These are phyloP conservation scores for Brenthis ino DNA, from an alignment of 2,888 invertebrate species.

Conservation along the genomic window DNA sequence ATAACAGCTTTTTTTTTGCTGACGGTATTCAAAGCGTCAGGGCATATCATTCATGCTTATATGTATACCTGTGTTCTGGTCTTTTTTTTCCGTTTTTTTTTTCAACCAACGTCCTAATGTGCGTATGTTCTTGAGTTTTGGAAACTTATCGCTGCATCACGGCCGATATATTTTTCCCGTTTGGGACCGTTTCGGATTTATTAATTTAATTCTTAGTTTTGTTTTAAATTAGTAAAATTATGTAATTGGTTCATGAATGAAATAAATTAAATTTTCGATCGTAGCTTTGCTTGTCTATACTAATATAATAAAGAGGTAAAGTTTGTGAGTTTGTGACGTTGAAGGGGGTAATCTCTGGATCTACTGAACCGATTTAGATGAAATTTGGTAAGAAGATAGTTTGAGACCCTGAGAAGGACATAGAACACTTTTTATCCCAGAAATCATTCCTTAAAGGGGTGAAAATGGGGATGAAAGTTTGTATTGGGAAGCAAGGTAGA, in stretches of 20 bases:
- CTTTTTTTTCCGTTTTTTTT: conserved; percentile 44
- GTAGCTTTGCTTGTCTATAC: too few relatives aligned
- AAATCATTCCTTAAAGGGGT: too few relatives aligned
- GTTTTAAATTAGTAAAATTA: conserved; percentile 4
- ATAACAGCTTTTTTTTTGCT: conserved; percentile 24
- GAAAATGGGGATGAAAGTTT: too few relatives aligned
- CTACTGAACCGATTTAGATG: too few relatives aligned
- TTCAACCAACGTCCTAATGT: conserved; percentile 43
- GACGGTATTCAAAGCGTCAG: conserved; percentile 44
- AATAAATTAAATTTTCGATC: too few relatives aligned
- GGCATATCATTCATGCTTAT: conserved; percentile 53
- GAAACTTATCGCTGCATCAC: conserved; percentile 43
- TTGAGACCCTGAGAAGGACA: too few relatives aligned
- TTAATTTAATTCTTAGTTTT: conserved; percentile 28
- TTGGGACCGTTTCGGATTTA: conserved; percentile 21
- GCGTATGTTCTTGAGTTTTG: conserved; percentile 41
- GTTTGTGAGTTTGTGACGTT: too few relatives aligned
- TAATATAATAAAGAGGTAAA: too few relatives aligned
- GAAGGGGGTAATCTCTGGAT: too few relatives aligned
- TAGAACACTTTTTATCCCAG: too few relatives aligned
- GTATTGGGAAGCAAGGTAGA: too few relatives aligned
- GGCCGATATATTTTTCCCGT: conserved; percentile 38
- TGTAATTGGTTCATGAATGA: neutral
- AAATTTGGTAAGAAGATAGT: too few relatives aligned
- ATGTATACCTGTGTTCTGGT: conserved; percentile 49